Conservation (phyloP, 2,888 invertebrate genomes). For the Atethmia centrago region DNA sequence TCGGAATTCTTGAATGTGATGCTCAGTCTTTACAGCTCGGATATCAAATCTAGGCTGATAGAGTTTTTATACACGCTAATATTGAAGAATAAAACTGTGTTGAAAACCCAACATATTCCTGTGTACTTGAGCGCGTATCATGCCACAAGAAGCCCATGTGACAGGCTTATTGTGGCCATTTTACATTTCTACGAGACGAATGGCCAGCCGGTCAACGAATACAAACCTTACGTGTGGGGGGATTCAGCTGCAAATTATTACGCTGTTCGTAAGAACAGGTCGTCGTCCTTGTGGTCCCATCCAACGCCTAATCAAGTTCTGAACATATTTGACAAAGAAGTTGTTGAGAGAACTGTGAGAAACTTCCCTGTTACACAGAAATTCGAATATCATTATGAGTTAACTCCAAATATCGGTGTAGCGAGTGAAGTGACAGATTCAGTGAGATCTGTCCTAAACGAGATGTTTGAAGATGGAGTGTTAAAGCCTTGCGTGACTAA, state of each 20-base stretch:
- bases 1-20: conserved; percentile 94
- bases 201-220: conserved; percentile 92
- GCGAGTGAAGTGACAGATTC: conserved; percentile 61
- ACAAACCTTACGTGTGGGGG: conserved; percentile 96
- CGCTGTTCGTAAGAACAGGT: conserved; percentile 91
- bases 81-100: conserved; percentile 91
- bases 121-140: conserved; percentile 94
- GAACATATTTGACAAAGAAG: conserved; percentile 92
- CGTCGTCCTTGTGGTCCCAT: conserved; percentile 92
- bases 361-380: conserved; percentile 93
- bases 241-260: conserved; percentile 95
- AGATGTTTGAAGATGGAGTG: conserved; percentile 72
- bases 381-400: conserved; percentile 86
- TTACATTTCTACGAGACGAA: conserved; percentile 93
- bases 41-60: conserved; percentile 91
- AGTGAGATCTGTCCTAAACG: conserved; percentile 68
- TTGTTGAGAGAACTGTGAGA: conserved; percentile 92
- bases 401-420: conserved; percentile 70
- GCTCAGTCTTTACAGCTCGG: conserved; percentile 87
- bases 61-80: conserved; percentile 92
- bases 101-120: conserved; percentile 93
- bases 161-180: conserved; percentile 93
- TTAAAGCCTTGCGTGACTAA: conserved; percentile 68
- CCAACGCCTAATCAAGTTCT: conserved; percentile 94
- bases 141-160: conserved; percentile 93